These are phyloP conservation scores for Plagodis pulveraria DNA, from an alignment of 2,888 invertebrate genomes.

Conservation along the genomic window DNA sequence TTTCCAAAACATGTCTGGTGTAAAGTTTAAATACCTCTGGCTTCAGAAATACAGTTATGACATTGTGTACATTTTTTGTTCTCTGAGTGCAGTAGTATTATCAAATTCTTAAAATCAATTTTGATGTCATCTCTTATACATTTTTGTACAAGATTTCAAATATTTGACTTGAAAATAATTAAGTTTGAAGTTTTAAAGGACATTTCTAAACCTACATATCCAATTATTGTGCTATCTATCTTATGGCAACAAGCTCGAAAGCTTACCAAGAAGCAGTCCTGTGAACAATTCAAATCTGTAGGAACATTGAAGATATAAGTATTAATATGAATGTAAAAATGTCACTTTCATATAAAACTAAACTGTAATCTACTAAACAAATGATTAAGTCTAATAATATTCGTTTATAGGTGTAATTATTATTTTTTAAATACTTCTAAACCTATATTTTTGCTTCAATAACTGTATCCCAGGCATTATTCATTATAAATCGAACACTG, in stretches of 20 bases:
- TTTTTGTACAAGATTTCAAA: not conserved
- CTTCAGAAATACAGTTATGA: too few relatives aligned
- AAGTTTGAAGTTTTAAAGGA: not conserved
- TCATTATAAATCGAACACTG: too few relatives aligned
- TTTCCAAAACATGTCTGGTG: not conserved
- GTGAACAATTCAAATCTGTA: constrained; percentile 8
- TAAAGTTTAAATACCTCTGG: too few relatives aligned
- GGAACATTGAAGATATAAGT: constrained; percentile 10
- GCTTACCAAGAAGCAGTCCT: constrained; percentile 26
- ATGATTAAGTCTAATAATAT: too few relatives aligned
- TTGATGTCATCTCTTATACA: constrained; percentile 4
- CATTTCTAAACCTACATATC: constrained; percentile 1
- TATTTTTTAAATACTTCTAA: too few relatives aligned
- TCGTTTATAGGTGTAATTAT: too few relatives aligned
- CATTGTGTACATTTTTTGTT: too few relatives aligned
- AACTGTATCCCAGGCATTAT: too few relatives aligned
- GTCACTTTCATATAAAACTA: not conserved
- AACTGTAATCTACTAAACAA: too few relatives aligned
- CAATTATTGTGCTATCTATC: not conserved
- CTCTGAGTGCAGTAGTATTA: too few relatives aligned
- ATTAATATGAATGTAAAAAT: not conserved
- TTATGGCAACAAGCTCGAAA: constrained; percentile 7
- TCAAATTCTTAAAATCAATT: not conserved
- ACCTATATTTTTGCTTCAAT: too few relatives aligned
- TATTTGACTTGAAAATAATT: not conserved